A percentile compares a stretch with the other conserved stretches of the same genome.
Evolutionary conservation across 2,888 invertebrate species (phyloP).

Genomic region (Meta bourneti): DNA sequence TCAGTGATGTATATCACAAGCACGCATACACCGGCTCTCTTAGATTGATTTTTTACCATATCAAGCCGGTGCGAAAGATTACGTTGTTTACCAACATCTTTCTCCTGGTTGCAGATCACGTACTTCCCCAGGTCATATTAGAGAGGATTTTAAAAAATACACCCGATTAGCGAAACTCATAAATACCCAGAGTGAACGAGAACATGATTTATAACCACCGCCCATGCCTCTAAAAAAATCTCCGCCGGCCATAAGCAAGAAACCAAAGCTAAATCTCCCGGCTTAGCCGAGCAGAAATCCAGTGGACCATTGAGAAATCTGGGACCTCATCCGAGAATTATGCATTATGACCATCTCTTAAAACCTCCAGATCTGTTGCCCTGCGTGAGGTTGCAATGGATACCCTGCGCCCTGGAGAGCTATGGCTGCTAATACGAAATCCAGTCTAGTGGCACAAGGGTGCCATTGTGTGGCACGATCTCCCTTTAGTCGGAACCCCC

Average conservation of each 20-base stretch:
- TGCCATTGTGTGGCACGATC: slow-evolving; percentile 33
- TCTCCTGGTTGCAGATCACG: not conserved
- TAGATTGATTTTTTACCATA: too few species aligned
- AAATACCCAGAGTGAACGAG: not conserved
- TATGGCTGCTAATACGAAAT: not conserved
- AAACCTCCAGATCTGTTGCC: not conserved
- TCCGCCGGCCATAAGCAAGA: not conserved
- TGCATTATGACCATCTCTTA: slow-evolving; percentile 33
- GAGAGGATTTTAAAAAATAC: not conserved
- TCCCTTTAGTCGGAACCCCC: slow-evolving; percentile 27
- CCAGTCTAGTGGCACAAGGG: slow-evolving; percentile 21
- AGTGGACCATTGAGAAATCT: slow-evolving; percentile 18
- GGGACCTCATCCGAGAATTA: slow-evolving; percentile 28
- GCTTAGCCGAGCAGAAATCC: slow-evolving; percentile 4
- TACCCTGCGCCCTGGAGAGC: slow-evolving; percentile 4
- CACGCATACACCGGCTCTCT: too few species aligned
- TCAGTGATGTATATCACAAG: too few species aligned
- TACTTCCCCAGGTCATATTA: not conserved
- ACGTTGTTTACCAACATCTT: not conserved
- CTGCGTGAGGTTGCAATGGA: slow-evolving; percentile 32
- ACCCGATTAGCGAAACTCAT: not conserved
- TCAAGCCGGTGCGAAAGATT: not conserved
- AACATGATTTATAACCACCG: not conserved
- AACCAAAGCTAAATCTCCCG: not conserved
- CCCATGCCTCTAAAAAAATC: not conserved